Conservation (phyloP, 1,140 invertebrate genomes). For the Drosophila funebris region DNA sequence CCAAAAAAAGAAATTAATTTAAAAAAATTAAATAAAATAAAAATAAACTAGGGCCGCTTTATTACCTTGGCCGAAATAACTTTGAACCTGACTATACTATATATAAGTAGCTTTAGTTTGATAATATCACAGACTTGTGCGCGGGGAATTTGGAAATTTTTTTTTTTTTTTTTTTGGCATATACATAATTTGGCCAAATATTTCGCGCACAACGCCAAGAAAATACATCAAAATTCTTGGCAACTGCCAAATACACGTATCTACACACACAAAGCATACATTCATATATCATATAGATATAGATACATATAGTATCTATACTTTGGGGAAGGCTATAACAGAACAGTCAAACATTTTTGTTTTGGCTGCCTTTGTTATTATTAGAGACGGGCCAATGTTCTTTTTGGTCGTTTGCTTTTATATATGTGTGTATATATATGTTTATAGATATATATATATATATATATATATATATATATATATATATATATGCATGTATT, state of each 20-base stretch:
- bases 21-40: not conserved
- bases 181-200: slow-evolving; percentile 43
- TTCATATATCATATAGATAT: not conserved
- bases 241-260: slow-evolving; percentile 40
- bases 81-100: slow-evolving; percentile 45
- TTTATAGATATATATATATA: slow-evolving; percentile 23
- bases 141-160: slow-evolving; percentile 29
- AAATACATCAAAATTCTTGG: slow-evolving; percentile 76
- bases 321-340: slow-evolving; percentile 30
- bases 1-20: not conserved
- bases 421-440: slow-evolving; percentile 8
- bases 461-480: slow-evolving; percentile 20
- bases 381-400: slow-evolving; percentile 49
- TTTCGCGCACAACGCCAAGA: slow-evolving; percentile 41
- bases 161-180: slow-evolving; percentile 31
- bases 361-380: slow-evolving; percentile 60
- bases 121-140: slow-evolving; percentile 2
- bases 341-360: slow-evolving; percentile 30
- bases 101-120: not conserved
- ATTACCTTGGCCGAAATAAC: slow-evolving; percentile 55
- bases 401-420: slow-evolving; percentile 16
- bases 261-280: slow-evolving; percentile 2
- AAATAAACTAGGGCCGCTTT: not conserved
- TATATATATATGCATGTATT: slow-evolving; percentile 20
- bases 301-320: slow-evolving; percentile 7